Evolutionary conservation across 1,140 invertebrate species (phyloP), one percentile per base, ranked within the genome.

Genomic region (Apolygus lucorum): DNA sequence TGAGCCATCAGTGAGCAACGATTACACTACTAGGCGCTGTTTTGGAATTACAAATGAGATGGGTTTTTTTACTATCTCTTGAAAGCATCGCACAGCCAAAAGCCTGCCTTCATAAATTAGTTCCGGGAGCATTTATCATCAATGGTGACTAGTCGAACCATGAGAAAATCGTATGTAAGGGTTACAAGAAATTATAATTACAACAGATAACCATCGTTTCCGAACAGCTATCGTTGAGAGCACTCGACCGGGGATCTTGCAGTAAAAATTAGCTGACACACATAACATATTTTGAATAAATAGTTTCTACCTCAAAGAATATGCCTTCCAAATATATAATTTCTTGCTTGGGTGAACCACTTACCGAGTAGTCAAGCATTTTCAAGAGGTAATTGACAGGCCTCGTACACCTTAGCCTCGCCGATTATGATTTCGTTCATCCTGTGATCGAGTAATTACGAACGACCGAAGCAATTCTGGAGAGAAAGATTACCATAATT

Each of bases 101-200:
- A 59, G 54, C 54, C 22, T 13, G 54, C 4, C 13, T 22, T 59
- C 54, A 59, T 59, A 59, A 59, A 59, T 59, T 59, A 59, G 54
- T 59, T 59, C 54, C 54, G 54, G 54, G 54, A 59, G 54, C 54
- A 59, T 59, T 59, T 22, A 59, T 59, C 54, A 59, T 59, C 54
- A 59, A 59, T 59, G 54, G 22, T 59, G 54, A 59, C 54, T 59
- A 59, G 54, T 59, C 54, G 54, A 14, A 59, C 8, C 54, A 59
- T 59, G 54, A 59, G 54, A 59, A 59, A 59, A 59, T 24, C 54
- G 54, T 59, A 59, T 59, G 54, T 59, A 59, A 59, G 11, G 54
- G 54, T 13, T 59, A 59, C 54, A 24, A 59, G 54, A 59, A 59
- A 59, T 59, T 8, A 59, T 59, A 59, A 59, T 59, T 59, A 59